Evolutionary conservation across 2,113 vertebrate species (phyloP).

Genomic region (Phyllopteryx taeniolatus): DNA sequence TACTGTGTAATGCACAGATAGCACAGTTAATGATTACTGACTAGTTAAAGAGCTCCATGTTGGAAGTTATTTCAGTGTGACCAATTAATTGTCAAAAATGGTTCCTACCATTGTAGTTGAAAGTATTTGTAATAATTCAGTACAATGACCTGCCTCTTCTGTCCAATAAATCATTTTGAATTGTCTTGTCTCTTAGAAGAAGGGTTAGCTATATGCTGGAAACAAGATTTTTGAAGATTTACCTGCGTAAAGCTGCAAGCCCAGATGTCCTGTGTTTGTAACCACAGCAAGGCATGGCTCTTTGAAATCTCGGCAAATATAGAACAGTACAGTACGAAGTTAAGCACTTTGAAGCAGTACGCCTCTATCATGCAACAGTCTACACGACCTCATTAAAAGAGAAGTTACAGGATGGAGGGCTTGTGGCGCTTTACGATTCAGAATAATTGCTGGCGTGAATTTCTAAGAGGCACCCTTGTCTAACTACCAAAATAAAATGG

Average conservation of each 20-base stretch:
- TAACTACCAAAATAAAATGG: background rate
- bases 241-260: conserved; percentile 52
- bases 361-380: conserved; percentile 33
- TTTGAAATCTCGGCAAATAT: conserved; percentile 67
- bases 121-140: conserved; percentile 62
- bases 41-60: conserved; percentile 51
- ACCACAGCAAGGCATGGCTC: conserved; percentile 57
- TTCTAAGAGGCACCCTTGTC: conserved; percentile 42
- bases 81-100: conserved; percentile 67
- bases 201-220: conserved; percentile 33
- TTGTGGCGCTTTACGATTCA: conserved; percentile 31
- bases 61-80: conserved; percentile 60
- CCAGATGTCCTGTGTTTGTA: conserved; percentile 52
- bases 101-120: conserved; percentile 46
- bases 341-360: conserved; percentile 49
- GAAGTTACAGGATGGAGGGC: conserved; percentile 34
- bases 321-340: conserved; percentile 44
- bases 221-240: conserved; percentile 65
- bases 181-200: conserved; percentile 65
- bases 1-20: conserved; percentile 29
- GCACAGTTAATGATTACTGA: conserved; percentile 45
- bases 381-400: conserved; percentile 58
- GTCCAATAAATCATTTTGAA: conserved; percentile 68
- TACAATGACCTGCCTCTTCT: conserved; percentile 52
- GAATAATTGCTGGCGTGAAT: conserved; percentile 55